Conservation (phyloP, 1,140 invertebrate species). For the Frieseomelitta varia region DNA sequence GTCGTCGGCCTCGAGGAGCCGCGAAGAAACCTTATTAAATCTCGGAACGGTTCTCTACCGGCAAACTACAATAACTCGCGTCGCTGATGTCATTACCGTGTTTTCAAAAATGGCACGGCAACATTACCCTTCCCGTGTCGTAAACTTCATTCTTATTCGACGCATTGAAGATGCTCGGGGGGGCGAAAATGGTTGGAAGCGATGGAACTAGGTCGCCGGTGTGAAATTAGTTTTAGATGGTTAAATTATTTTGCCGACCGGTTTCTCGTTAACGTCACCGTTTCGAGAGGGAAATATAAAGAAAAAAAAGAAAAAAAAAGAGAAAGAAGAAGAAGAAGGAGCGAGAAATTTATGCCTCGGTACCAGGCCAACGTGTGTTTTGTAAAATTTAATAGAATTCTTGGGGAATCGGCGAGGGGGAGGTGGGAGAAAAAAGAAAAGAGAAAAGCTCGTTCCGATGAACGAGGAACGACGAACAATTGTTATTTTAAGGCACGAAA, state of each 20-base stretch:
- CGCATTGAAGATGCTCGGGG: neutral
- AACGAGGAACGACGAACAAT: slow-evolving; percentile 17
- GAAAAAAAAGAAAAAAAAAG: neutral
- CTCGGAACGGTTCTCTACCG: neutral
- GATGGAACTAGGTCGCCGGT: slow-evolving; percentile 4
- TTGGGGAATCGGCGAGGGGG: neutral
- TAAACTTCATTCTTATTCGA: slow-evolving; percentile 2
- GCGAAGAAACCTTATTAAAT: slow-evolving; percentile 8
- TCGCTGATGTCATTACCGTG: neutral
- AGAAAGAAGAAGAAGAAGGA: too few species aligned
- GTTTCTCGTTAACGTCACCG: slow-evolving; percentile 1
- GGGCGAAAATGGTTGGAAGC: neutral
- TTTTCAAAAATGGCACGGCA: neutral
- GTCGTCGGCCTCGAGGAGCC: neutral
- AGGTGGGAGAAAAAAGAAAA: too few species aligned
- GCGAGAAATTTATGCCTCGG: neutral
- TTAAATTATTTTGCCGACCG: slow-evolving; percentile 11
- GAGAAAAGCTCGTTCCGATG: too few species aligned
- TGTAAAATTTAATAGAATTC: slow-evolving; percentile 7
- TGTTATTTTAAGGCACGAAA: slow-evolving; percentile 35
- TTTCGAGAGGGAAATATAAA: too few species aligned
- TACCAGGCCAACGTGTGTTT: neutral
- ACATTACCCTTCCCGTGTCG: neutral
- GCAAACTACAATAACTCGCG: neutral
- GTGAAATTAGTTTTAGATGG: slow-evolving; percentile 19